Conservation (phyloP, 2,888 invertebrate species). For the Erpobdella octoculata region DNA sequence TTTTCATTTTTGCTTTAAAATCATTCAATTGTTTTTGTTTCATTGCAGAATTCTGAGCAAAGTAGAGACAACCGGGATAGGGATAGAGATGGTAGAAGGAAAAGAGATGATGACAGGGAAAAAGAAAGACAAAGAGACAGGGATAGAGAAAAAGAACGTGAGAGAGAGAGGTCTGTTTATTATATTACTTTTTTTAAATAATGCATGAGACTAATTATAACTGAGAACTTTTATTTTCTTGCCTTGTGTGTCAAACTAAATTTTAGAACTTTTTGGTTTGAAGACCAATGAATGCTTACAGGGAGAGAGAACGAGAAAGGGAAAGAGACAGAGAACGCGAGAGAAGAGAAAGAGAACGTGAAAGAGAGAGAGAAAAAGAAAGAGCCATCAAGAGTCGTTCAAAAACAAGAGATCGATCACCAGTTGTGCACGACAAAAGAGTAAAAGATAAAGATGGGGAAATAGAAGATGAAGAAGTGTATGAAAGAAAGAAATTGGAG, state of each 20-base stretch:
- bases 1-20: neutral
- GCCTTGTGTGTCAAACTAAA: neutral
- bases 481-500: constrained; percentile 80
- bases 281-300: no score
- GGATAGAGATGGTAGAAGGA: constrained; percentile 39
- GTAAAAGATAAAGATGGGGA: constrained; percentile 24
- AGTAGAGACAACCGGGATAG: constrained; percentile 1
- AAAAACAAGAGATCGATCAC: constrained; percentile 29
- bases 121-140: constrained; percentile 41
- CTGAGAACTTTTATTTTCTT: neutral
- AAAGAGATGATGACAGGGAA: constrained; percentile 36
- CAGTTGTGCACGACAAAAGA: neutral
- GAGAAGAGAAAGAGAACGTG: constrained; percentile 50
- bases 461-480: constrained; percentile 75
- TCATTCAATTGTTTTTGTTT: neutral
- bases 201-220: no score
- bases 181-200: no score
- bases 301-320: constrained; percentile 28
- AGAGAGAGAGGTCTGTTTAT: constrained; percentile 30
- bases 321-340: constrained; percentile 28
- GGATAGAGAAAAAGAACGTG: constrained; percentile 26
- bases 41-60: constrained; percentile 1
- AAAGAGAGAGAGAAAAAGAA: constrained; percentile 43
- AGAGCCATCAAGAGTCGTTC: constrained; percentile 33
- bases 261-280: neutral